A percentile compares a stretch with the other conserved stretches of the same genome.
Evolutionary conservation across 2,888 invertebrate species (phyloP).

Genomic region (Macaria notata): DNA sequence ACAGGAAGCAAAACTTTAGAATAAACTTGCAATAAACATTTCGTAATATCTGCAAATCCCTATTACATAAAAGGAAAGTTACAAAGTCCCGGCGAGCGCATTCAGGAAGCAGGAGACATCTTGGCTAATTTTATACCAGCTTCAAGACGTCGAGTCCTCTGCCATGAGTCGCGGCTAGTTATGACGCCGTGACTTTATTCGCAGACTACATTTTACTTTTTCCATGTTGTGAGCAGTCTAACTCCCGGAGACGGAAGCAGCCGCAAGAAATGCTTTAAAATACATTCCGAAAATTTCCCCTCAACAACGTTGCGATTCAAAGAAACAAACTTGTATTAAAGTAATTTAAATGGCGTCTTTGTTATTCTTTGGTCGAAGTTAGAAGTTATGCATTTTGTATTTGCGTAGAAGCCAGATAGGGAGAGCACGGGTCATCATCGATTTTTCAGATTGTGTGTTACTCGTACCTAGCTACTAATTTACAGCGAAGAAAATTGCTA

Average conservation of each 20-base stretch:
- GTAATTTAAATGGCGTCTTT: slow-evolving; percentile 72
- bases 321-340: slow-evolving; percentile 74
- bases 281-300: slow-evolving; percentile 74
- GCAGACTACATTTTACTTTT: slow-evolving; percentile 46
- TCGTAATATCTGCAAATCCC: no score
- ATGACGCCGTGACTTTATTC: slow-evolving; percentile 40
- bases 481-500: no score
- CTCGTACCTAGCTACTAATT: no score
- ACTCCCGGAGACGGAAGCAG: slow-evolving; percentile 63
- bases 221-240: slow-evolving; percentile 56
- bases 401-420: slow-evolving; percentile 37
- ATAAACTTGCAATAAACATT: no score
- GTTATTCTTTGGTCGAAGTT: slow-evolving; percentile 61
- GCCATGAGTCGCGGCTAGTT: slow-evolving; percentile 28
- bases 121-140: slow-evolving; percentile 13
- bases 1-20: no score
- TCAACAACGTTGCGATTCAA: slow-evolving; percentile 66
- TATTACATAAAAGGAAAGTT: slow-evolving; percentile 2
- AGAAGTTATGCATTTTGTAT: slow-evolving; percentile 61
- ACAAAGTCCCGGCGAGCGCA: slow-evolving; percentile 3
- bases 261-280: slow-evolving; percentile 70
- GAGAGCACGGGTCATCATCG: slow-evolving; percentile 34
- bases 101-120: slow-evolving; percentile 13
- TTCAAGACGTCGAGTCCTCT: slow-evolving; percentile 14
- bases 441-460: slow-evolving; percentile 15